phyloP scores from a whole-genome alignment of 2,113 vertebrate genomes.

The Austrofundulus limnaeus region DNA sequence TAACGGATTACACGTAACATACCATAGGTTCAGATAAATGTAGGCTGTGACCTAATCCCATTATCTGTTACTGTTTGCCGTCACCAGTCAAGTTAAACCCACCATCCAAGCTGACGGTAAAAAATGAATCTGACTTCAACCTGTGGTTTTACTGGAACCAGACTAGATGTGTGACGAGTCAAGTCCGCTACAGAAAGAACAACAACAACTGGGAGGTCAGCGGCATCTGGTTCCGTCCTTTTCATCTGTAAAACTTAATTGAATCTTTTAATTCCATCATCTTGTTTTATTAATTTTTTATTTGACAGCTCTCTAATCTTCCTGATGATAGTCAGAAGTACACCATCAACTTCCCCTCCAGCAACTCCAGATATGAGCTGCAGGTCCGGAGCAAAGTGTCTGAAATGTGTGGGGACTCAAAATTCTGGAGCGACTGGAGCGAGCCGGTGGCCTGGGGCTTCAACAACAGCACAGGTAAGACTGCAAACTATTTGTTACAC shows the following conservation, averaged over 20 bases:
- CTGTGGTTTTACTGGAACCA: conserved; percentile 65
- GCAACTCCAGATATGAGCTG: conserved; percentile 58
- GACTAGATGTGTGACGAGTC: not conserved
- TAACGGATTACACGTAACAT: too few species aligned
- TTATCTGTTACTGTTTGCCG: not conserved
- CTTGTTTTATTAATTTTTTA: not conserved
- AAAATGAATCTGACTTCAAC: conserved; percentile 37
- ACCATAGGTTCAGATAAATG: too few species aligned
- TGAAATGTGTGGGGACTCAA: not conserved
- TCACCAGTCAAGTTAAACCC: conserved; percentile 58
- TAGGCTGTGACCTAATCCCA: not conserved
- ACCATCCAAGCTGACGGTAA: conserved; percentile 51
- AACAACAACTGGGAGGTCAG: conserved; percentile 43
- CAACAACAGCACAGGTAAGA: conserved; percentile 53
- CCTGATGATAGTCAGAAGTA: fast-evolving
- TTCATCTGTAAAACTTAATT: not conserved
- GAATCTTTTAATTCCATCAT: not conserved
- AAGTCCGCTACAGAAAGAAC: conserved; percentile 45
- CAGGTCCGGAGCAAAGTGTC: conserved; percentile 55
- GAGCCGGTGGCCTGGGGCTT: conserved; percentile 65
- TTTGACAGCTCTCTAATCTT: not conserved
- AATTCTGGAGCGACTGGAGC: conserved; percentile 76
- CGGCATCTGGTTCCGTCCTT: not conserved
- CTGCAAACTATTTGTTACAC: too few species aligned
- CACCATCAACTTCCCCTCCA: conserved; percentile 62